These are phyloP conservation scores for Cromileptes altivelis DNA, from an alignment of 2,113 vertebrate genomes.

Conservation along the genomic window DNA sequence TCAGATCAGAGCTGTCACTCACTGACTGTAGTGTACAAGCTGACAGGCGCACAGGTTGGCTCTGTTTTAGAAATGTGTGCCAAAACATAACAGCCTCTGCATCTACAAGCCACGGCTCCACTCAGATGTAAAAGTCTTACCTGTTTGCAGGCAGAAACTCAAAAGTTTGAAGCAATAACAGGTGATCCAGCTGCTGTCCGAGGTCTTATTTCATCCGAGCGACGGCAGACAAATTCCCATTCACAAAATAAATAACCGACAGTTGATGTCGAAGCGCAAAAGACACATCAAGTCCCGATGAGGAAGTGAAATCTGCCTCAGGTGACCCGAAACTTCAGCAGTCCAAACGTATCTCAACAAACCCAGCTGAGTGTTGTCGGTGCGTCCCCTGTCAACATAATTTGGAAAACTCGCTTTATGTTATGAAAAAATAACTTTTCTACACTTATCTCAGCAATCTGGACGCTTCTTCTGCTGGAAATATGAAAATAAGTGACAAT, in stretches of 20 bases:
- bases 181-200: constrained; percentile 22
- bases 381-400: constrained; percentile 36
- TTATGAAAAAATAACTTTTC: neutral
- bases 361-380: neutral
- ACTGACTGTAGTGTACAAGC: neutral
- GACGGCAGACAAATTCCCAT: constrained; percentile 15
- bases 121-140: constrained; percentile 48
- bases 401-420: neutral
- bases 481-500: neutral
- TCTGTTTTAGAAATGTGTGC: neutral
- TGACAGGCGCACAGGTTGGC: neutral
- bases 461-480: neutral
- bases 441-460: neutral
- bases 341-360: constrained; percentile 3
- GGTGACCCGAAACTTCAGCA: constrained; percentile 49
- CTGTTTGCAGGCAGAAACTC: constrained; percentile 32
- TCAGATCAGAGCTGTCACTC: neutral
- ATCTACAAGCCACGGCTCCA: neutral
- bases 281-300: constrained; percentile 21
- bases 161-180: neutral
- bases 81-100: neutral
- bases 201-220: constrained; percentile 45
- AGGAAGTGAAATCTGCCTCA: constrained; percentile 49
- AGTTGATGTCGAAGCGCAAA: neutral
- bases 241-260: constrained; percentile 7